These are phyloP conservation scores for Myripristis murdjan DNA, from an alignment of 2,797 vertebrate genomes.

Conservation along the genomic window DNA sequence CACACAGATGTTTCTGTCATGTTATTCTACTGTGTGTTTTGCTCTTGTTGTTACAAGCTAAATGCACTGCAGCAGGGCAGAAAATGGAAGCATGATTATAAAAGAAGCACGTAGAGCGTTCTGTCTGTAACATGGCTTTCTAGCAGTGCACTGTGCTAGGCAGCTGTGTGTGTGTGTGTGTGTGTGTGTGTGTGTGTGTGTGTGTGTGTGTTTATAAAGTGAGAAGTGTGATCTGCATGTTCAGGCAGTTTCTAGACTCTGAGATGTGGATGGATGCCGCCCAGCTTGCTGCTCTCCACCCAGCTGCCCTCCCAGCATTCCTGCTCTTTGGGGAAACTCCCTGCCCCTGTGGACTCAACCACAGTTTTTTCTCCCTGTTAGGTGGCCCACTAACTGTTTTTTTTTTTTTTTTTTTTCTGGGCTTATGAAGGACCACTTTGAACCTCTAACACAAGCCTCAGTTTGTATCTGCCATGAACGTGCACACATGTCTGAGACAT, in stretches of 20 bases:
- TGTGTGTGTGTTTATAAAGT: constrained; percentile 6
- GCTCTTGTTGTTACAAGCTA: too few relatives aligned
- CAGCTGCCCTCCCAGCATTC: constrained; percentile 8
- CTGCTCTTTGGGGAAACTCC: constrained; percentile 22
- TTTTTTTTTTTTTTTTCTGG: not conserved
- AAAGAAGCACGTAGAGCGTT: constrained; percentile 34
- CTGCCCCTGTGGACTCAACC: not conserved
- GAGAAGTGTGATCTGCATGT: constrained; percentile 11
- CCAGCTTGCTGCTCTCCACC: not conserved
- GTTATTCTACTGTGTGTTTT: not conserved
- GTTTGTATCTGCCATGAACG: not conserved
- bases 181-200: not conserved
- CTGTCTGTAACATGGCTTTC: not conserved
- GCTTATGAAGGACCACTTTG: not conserved
- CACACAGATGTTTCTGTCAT: not conserved
- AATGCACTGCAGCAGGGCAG: not conserved
- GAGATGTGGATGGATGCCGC: constrained; percentile 4
- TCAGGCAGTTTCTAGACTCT: constrained; percentile 6
- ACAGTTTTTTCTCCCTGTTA: not conserved
- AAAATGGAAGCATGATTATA: constrained; percentile 3
- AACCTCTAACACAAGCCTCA: not conserved
- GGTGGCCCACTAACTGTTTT: too few relatives aligned
- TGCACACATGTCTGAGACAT: not conserved
- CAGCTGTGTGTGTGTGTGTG: not conserved
- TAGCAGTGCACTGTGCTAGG: not conserved